phyloP scores from a whole-genome alignment of 2,113 vertebrate genomes.

The Clarias macrocephalus region DNA sequence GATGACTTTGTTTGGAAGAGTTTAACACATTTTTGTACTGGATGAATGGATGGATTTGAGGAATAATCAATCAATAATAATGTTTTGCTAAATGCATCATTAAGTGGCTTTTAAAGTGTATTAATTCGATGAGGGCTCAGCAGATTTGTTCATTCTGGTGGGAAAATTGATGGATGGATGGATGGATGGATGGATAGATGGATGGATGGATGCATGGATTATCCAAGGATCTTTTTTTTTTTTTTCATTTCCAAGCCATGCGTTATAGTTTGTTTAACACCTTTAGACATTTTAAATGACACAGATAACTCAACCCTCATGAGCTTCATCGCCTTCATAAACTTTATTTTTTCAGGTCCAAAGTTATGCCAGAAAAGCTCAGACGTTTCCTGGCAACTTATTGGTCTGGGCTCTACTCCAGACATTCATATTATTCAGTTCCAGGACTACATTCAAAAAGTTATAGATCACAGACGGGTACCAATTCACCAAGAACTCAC shows the following conservation, averaged over 20 bases:
- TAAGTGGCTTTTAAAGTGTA: not conserved
- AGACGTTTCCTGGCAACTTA: constrained; percentile 83
- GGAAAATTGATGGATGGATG: not conserved
- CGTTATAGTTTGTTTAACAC: not conserved
- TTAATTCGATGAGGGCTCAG: not conserved
- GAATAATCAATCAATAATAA: not conserved
- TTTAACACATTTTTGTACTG: not conserved
- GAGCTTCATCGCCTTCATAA: not conserved
- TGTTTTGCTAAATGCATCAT: not conserved
- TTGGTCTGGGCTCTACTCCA: constrained; percentile 83
- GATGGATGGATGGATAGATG: no score
- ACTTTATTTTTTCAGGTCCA: constrained; percentile 73
- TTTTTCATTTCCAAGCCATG: no score
- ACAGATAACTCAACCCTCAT: not conserved
- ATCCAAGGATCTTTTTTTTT: not conserved
- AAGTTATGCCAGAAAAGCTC: constrained; percentile 76
- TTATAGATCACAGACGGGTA: constrained; percentile 83
- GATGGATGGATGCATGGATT: not conserved
- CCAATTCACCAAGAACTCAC: no score
- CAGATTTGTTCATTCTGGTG: not conserved
- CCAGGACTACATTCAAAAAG: constrained; percentile 84
- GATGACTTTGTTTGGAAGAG: not conserved
- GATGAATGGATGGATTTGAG: not conserved
- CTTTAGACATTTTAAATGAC: not conserved
- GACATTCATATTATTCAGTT: constrained; percentile 91